Base-by-base conservation (phyloP, 2,888 invertebrate species). In the Barypeithes pellucidus region DNA sequence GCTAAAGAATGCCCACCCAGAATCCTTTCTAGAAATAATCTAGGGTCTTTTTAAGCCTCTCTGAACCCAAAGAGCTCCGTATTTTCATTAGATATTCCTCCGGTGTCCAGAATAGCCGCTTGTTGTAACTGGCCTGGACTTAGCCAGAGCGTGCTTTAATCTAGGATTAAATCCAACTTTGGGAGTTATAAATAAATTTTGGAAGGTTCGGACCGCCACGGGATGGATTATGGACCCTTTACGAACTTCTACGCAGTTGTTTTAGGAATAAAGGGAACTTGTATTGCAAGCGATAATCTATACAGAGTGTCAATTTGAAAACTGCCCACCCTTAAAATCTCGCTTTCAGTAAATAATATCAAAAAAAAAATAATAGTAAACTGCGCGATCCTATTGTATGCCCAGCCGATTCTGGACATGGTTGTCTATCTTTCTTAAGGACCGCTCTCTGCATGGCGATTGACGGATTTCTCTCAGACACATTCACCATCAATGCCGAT, bases 21-120 rank as follows among this genome's bases (percentile, higher is more conserved):
- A 12, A 22, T 50, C 50, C 16, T n/a, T 16, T 14, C 12, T n/a
- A 22, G 22, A 50, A 50, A 50, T 57, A 18, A 57, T 33, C 1
- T 57, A 7, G 16, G 16, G 4, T n/a, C 20, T 50, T 50, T 33
- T 33, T 54, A 66, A 54, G 39, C 50, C 39, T 39, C 3, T 39
- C 14, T 54, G 54, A 66, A 54, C 52, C 52, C 52, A n/a, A 41
- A 22, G 39, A 66, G 22, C 50, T 39, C 22, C 24, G 52, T 61
- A 68, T 68, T 68, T 68, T 33, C 68, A 68, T 68, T 68, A 52
- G 60, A 50, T 47, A 68, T 68, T 68, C 68, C 11, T 41, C 47
- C 47, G 33, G 61, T 61, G 68, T 39, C 41, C 39, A 24, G 50
- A 61, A 68, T 62, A 29, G 60, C 36, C 61, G 52, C 18, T 68